Conservation (phyloP, 2,888 invertebrate species). For the Aethes cnicana region DNA sequence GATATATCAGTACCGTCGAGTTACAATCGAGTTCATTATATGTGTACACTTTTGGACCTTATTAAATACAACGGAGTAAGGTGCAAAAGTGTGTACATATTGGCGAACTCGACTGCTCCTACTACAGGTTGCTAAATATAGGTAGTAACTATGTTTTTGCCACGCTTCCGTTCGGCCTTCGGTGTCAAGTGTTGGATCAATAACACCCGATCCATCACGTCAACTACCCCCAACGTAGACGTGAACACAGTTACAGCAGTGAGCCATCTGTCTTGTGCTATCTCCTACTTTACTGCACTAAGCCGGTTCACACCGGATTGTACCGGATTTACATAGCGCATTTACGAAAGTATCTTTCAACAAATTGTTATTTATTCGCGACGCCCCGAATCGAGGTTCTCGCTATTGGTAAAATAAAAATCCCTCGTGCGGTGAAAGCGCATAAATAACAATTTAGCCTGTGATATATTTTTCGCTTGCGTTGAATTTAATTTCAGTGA, state of each 20-base stretch:
- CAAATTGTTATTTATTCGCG: conserved; percentile 23
- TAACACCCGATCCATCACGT: conserved; percentile 24
- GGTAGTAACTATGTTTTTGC: no score
- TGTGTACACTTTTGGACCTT: no score
- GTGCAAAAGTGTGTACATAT: no score
- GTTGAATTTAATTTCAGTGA: conserved; percentile 18
- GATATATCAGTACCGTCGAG: no score
- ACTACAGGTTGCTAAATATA: no score
- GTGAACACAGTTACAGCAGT: no score
- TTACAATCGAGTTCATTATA: no score
- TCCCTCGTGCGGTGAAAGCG: conserved; percentile 8
- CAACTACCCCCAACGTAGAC: no score
- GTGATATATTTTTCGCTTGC: conserved; percentile 18
- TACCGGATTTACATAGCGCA: conserved; percentile 11
- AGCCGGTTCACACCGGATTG: conserved; percentile 1
- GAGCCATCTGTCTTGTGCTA: background rate
- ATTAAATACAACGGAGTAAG: no score
- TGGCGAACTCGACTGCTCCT: no score
- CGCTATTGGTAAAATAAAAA: conserved; percentile 24
- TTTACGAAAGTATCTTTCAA: conserved; percentile 16
- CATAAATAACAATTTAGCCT: conserved; percentile 20
- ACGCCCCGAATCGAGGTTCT: conserved; percentile 13
- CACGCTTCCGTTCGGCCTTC: background rate
- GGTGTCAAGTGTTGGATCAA: conserved; percentile 15
- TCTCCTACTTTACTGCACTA: background rate